Evolutionary conservation across 2,797 vertebrate species (phyloP).

Genomic region (Acipenser transmontanus): DNA sequence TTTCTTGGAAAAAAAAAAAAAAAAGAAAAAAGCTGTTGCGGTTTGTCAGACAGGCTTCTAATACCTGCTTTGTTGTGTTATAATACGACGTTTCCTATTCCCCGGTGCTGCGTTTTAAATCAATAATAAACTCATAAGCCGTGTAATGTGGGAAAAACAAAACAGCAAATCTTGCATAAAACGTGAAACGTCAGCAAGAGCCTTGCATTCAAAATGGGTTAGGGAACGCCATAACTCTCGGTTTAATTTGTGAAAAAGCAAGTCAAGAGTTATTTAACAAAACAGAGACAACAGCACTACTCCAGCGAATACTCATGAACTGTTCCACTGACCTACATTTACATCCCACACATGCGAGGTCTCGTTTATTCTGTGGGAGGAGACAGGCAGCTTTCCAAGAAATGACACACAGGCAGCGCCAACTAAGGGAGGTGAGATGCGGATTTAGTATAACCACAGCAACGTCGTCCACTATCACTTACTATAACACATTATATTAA

Average conservation of each 20-base stretch:
- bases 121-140: not conserved
- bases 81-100: too few species aligned
- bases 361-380: conserved; percentile 61
- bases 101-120: not conserved
- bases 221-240: not conserved
- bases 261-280: not conserved
- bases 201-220: not conserved
- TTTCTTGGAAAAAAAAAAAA: too few species aligned
- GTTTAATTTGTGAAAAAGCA: not conserved
- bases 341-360: conserved; percentile 71
- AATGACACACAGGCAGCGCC: conserved; percentile 35
- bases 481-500: too few species aligned
- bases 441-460: not conserved
- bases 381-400: conserved; percentile 60
- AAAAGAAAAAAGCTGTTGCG: too few species aligned
- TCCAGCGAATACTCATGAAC: conserved; percentile 60
- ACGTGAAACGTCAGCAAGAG: not conserved
- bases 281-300: not conserved
- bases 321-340: conserved; percentile 77
- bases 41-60: too few species aligned
- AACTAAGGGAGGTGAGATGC: conserved; percentile 24
- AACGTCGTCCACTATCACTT: too few species aligned
- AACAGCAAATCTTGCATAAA: not conserved
- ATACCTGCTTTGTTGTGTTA: too few species aligned
- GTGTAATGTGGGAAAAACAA: not conserved